These are phyloP conservation scores for Hucho hucho DNA, from an alignment of 2,113 vertebrate genomes.

Conservation along the genomic window DNA sequence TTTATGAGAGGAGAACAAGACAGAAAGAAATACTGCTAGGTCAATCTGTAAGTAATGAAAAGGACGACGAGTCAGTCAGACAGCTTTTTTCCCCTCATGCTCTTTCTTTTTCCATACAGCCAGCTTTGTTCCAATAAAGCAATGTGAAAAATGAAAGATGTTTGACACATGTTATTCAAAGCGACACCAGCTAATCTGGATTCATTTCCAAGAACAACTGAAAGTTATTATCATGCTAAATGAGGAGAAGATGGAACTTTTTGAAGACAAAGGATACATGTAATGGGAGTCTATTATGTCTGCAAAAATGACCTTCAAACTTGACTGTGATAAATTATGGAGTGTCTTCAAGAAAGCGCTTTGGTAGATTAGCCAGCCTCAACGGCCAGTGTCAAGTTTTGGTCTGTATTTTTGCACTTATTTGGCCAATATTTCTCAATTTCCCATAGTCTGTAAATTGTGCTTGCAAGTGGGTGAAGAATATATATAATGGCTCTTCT, in stretches of 20 bases:
- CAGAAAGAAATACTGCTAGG: not conserved
- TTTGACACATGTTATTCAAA: constrained; percentile 5
- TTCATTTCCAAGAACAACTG: constrained; percentile 7
- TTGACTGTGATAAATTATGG: constrained; percentile 9
- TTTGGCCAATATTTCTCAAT: not conserved
- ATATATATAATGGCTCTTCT: too few species aligned
- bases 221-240: constrained; percentile 16
- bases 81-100: not conserved
- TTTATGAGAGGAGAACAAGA: not conserved
- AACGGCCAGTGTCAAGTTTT: not conserved
- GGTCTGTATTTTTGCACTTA: not conserved
- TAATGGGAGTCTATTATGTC: not conserved
- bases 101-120: constrained; percentile 3
- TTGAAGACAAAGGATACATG: not conserved
- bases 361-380: not conserved
- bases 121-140: not conserved
- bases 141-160: not conserved
- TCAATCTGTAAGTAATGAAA: not conserved
- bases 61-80: not conserved
- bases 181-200: constrained; percentile 1
- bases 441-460: too few species aligned
- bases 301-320: constrained; percentile 11
- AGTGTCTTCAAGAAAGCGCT: not conserved
- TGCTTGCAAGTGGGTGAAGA: too few species aligned
- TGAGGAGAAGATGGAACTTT: constrained; percentile 8